These are phyloP conservation scores for Acipenser ruthenus DNA, from an alignment of 2,797 vertebrate genomes.

Conservation along the genomic window DNA sequence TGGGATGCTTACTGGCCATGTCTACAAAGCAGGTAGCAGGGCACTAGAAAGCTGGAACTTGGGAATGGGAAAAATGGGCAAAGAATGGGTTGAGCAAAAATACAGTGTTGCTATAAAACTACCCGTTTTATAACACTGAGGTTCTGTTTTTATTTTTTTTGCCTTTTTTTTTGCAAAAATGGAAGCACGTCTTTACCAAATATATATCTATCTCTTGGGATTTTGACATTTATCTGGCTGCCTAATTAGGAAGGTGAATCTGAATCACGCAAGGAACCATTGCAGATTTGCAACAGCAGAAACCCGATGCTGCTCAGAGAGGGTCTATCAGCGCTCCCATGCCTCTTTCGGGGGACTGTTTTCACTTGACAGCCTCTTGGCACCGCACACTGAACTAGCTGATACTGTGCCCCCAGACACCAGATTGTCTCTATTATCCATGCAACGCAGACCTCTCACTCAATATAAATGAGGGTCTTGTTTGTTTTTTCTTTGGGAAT, in stretches of 20 bases:
- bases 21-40: no score
- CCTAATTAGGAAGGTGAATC: not conserved
- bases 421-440: not conserved
- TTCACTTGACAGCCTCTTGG: conserved; percentile 8
- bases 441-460: not conserved
- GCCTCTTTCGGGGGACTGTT: not conserved
- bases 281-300: conserved; percentile 12
- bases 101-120: no score
- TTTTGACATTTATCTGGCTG: not conserved
- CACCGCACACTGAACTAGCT: conserved; percentile 6
- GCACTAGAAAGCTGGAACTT: no score
- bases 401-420: conserved; percentile 9
- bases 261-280: conserved; percentile 4
- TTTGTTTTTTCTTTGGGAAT: not conserved
- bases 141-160: no score
- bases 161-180: no score
- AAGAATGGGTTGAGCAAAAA: no score
- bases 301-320: conserved; percentile 1
- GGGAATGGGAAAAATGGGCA: no score
- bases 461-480: not conserved
- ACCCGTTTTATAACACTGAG: no score
- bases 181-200: no score
- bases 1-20: no score
- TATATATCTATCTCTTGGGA: no score
- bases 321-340: not conserved